Base-by-base conservation (phyloP, 2,797 vertebrate species). In the Picus viridis region DNA sequence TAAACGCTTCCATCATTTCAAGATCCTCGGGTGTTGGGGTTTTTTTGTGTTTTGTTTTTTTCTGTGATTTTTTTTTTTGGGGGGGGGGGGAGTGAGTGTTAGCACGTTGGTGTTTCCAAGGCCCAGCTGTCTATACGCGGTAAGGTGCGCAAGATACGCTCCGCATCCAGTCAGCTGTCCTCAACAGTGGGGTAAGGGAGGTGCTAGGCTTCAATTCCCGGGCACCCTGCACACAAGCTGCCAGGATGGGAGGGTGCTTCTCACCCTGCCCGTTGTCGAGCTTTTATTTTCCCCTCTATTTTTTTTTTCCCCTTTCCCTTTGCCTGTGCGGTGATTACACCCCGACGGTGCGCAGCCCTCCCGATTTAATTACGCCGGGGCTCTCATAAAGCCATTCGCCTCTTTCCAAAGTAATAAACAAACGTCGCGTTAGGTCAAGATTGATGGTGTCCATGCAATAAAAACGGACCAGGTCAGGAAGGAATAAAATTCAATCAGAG, bases 321-420 rank as follows among this genome's bases (percentile, higher is more conserved):
- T 14, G 8, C 49, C 49, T 24, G 13, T 51, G 49, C 49, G 49
- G 49, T 51, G 49, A 51, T 51, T 51, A 51, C 67, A 74, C 86
- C 75, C 94, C 93, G 71, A 90, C 95, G 85, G 88, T 89, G 85
- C 74, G 73, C 7, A 73, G 70, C 67, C 47, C 71, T 90, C 81
- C 77, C 74, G 67, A 24, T 83, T 95, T 96, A 95, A 96, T 97
- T 97, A 78, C 96, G 90, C 97, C 90, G 97, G 96, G 95, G 90
- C 98, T 98, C 97, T 98, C 97, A 97, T 97, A 97, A 98, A 98
- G 98, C 97, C 98, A 98, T 98, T 98, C 97, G 89, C 93, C 98
- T 98, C 98, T 97, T 98, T 98, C 97, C 98, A 96, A 96, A 97
- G 97, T 97, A 97, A 98, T 99, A 99, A 99, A 99, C 98, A 99